Evolutionary conservation across 1,140 invertebrate species (phyloP), one percentile per base, ranked within the genome.

Genomic region (Cecropterus lyciades): DNA sequence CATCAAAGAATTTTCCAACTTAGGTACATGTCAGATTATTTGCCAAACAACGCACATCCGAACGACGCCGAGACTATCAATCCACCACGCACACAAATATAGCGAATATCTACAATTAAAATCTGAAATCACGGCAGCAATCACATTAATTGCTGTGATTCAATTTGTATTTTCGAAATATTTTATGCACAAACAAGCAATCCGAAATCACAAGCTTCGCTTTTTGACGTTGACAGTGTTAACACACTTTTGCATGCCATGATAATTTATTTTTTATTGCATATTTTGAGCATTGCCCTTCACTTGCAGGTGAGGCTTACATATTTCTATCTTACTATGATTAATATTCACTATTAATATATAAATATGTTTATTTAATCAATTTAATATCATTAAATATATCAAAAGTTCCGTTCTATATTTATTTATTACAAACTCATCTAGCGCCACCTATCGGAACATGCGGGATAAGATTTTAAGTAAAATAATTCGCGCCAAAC

Each of bases 1-100:
- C 88, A 91, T 88, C 73, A 87, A 91, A 85, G 87, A 89, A 82
- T 84, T 83, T 69, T 80, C 79, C 78, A 80, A 82, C 79, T 79
- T 81, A 80, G 71, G 82, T 88, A 88, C 81, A 86, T 88, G 79
- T 72, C 80, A 82, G 72, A 80, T 52, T 67, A 64, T 64, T 69
- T 72, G 49, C 59, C 70, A 86, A 87, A 87, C 82, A 88, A 89
- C 81, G 79, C 80, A 85, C 77, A 83, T 84, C 69, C 56, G 43
- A 65, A 46, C 48, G 30, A 48, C 37, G 40, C 48, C 43, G 48
- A 48, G 56, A 49, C 55, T 69, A 30, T 57, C 48, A 65, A 57
- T 63, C 63, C 66, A 65, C 48, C 57, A 43, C 55, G 53, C 42
- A 52, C 27, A 17, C 16, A 45, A 51, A 45, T 8, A 17, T 14